Conservation (phyloP, 2,797 vertebrate species). For the Podarcis siculus region DNA sequence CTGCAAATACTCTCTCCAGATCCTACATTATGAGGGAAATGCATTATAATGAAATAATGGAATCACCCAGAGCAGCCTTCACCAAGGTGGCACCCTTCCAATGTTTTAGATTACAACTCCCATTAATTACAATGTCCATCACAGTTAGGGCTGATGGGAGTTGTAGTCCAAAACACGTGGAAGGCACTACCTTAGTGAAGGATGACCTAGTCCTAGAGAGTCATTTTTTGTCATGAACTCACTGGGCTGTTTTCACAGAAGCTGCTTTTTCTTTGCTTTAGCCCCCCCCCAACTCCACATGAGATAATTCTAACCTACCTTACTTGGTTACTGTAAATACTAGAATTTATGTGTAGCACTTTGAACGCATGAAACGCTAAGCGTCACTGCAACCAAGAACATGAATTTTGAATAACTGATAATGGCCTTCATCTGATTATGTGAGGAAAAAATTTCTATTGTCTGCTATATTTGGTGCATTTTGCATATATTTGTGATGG, state of each 20-base stretch:
- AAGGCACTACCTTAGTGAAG: no score
- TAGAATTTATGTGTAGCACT: background rate
- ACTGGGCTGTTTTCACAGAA: background rate
- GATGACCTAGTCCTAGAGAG: no score
- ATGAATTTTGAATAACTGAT: background rate
- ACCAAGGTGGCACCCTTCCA: no score
- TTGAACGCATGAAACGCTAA: background rate
- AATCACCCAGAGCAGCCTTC: background rate
- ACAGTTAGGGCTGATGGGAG: no score
- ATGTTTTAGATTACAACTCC: no score
- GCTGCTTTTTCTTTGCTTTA: background rate
- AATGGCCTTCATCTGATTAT: background rate
- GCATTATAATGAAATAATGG: background rate
- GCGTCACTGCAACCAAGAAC: background rate
- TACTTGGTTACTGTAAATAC: background rate
- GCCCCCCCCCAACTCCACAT: background rate
- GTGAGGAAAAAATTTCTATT: no score
- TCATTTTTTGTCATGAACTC: background rate
- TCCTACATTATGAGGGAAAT: background rate
- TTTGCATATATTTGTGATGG: background rate
- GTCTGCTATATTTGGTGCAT: background rate
- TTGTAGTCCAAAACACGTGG: no score
- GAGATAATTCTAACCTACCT: background rate
- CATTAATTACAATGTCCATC: no score
- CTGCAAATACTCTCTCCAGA: background rate